phyloP scores from a whole-genome alignment of 2,797 vertebrate genomes.

The Meda fulgida region DNA sequence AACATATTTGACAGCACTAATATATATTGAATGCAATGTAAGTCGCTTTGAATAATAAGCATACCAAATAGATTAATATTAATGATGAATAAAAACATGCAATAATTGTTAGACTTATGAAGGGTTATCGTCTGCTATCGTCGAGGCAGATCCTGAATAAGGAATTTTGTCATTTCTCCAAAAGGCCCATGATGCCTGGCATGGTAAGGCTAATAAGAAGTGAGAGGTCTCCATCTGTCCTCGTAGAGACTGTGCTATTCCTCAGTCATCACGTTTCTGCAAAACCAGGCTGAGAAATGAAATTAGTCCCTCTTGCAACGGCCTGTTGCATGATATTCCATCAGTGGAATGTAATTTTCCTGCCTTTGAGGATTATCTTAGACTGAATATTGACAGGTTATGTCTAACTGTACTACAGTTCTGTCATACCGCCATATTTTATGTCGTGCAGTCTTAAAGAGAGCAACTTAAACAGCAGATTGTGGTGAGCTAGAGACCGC shows the following conservation, averaged over 20 bases:
- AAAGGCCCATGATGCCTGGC: slow-evolving; percentile 16
- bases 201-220: slow-evolving; percentile 17
- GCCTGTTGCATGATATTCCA: neutral
- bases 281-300: slow-evolving; percentile 52
- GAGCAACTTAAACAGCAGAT: slow-evolving; percentile 37
- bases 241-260: slow-evolving; percentile 23
- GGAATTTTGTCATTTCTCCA: slow-evolving; percentile 15
- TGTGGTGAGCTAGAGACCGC: slow-evolving; percentile 19
- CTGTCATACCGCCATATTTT: slow-evolving; percentile 6
- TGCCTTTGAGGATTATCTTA: slow-evolving; percentile 41
- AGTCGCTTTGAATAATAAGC: neutral
- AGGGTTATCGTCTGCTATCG: neutral
- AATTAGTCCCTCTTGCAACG: slow-evolving; percentile 39
- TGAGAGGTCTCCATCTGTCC: slow-evolving; percentile 43
- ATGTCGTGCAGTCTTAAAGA: slow-evolving; percentile 8
- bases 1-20: no score
- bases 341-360: slow-evolving; percentile 36
- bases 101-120: neutral
- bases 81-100: neutral
- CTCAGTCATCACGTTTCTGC: slow-evolving; percentile 7
- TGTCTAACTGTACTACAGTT: slow-evolving; percentile 30
- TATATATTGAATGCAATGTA: neutral
- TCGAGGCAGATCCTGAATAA: neutral
- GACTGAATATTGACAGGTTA: slow-evolving; percentile 40
- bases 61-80: neutral